Evolutionary conservation across 2,888 invertebrate species (phyloP).

Genomic region (Ligdia adustata): DNA sequence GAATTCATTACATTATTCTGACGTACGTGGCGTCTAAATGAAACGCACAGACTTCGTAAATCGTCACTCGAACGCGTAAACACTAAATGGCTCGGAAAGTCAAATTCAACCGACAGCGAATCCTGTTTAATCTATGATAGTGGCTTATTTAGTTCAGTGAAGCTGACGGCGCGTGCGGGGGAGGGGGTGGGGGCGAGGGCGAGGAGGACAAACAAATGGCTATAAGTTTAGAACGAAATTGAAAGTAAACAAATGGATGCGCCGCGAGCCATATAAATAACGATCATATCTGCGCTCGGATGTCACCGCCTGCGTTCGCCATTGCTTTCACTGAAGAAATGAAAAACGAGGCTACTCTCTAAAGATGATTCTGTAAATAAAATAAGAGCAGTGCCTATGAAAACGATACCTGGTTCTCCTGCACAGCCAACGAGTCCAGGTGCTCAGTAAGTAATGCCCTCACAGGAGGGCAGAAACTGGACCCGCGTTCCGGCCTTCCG

Average conservation of each 20-base stretch:
- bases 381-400: too few species aligned
- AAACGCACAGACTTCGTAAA: neutral
- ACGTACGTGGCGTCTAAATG: neutral
- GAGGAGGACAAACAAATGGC: slow-evolving; percentile 44
- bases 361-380: too few species aligned
- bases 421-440: too few species aligned
- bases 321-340: too few species aligned
- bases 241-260: slow-evolving; percentile 58
- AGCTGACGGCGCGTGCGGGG: slow-evolving; percentile 11
- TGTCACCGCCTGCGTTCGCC: too few species aligned
- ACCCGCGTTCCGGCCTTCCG: too few species aligned
- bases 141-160: slow-evolving; percentile 27
- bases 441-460: too few species aligned
- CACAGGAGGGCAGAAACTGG: too few species aligned
- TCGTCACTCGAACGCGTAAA: neutral
- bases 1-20: too few species aligned
- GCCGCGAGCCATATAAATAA: slow-evolving; percentile 29
- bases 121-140: slow-evolving; percentile 31
- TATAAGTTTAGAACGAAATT: slow-evolving; percentile 59
- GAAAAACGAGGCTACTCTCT: too few species aligned
- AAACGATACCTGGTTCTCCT: too few species aligned
- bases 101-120: slow-evolving; percentile 22
- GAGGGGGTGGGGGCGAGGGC: slow-evolving; percentile 2
- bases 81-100: slow-evolving; percentile 14
- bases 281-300: slow-evolving; percentile 29